Evolutionary conservation across 2,797 vertebrate genomes (phyloP), one percentile per base, ranked within the genome.

Genomic region (Acipenser ruthenus): DNA sequence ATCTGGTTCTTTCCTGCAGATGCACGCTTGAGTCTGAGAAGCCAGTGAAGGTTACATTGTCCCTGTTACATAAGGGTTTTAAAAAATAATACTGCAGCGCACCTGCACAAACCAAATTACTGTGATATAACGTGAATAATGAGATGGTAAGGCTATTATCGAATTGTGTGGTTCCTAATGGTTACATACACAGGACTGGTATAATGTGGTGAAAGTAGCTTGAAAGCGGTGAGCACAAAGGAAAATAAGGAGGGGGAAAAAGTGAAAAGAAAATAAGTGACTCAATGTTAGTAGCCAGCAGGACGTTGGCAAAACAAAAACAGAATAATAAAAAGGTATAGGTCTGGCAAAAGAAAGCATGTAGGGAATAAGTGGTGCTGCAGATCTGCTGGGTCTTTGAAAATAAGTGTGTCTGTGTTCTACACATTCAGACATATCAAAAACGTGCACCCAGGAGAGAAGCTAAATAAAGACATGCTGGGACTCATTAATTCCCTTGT

Each of bases 121-220:
- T 62, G 60, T n/a, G n/a, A 55, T 10, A 0, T 55, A 55, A 55
- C n/a, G 6, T 55, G 53, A 55, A 55, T 6, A 55, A n/a, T n/a
- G 53, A 55, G 47, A 48, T 2, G 18, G 10, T 37, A n/a, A 62
- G 47, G 18, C 60, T 62, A 48, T 62, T 62, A 62, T 10, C 37
- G 15, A 48, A 18, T 18, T 62, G 60, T 62, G 60, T 62, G 4
- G 60, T 62, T 62, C n/a, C 5, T 62, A 62, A 62, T 23, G 11
- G 18, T 18, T 62, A 62, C 47, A 62, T 18, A 18, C 11, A 9
- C 10, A 18, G 60, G 60, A 48, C 18, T 62, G n/a, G 47, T 37
- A 48, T 62, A 13, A 62, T 23, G 18, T 48, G 11, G 18, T 23
- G 37, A 48, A 9, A 62, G 37, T 37, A 13, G 10, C 7, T 18